Conservation (phyloP, 2,113 vertebrate genomes). For the Cygnus buccinator region DNA sequence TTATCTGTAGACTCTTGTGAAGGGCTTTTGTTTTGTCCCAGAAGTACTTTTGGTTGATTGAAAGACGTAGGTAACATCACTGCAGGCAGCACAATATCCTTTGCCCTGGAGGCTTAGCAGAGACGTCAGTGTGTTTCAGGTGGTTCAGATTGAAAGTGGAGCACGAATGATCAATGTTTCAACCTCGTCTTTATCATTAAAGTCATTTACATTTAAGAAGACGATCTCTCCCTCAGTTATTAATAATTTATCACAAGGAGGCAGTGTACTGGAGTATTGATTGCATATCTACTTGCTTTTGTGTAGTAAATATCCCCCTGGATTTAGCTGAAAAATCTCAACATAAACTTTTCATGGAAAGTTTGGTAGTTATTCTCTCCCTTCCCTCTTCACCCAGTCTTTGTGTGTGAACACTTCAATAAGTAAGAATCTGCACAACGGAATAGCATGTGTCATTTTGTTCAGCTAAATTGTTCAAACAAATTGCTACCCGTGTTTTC, state of each 20-base stretch:
- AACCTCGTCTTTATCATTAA: constrained; percentile 67
- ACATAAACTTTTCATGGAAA: constrained; percentile 46
- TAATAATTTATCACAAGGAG: constrained; percentile 75
- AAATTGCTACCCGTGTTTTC: neutral
- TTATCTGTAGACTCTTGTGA: neutral
- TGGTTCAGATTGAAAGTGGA: constrained; percentile 27
- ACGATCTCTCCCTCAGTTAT: constrained; percentile 61
- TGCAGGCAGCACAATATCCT: neutral
- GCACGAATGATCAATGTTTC: constrained; percentile 67
- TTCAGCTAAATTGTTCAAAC: neutral
- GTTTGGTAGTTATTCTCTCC: neutral
- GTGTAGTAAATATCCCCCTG: constrained; percentile 58
- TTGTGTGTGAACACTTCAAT: too few relatives aligned
- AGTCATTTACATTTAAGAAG: constrained; percentile 73
- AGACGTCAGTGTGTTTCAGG: constrained; percentile 25
- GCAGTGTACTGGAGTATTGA: constrained; percentile 58
- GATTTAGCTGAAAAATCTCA: constrained; percentile 55
- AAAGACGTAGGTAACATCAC: neutral
- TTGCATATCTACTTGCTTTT: constrained; percentile 59
- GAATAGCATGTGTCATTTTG: neutral
- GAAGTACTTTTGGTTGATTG: neutral
- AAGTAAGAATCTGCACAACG: neutral
- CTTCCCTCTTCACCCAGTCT: neutral
- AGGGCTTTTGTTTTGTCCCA: neutral
- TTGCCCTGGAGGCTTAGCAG: neutral